Evolutionary conservation across 2,888 invertebrate species (phyloP).

Genomic region (Hydriomena furcata): DNA sequence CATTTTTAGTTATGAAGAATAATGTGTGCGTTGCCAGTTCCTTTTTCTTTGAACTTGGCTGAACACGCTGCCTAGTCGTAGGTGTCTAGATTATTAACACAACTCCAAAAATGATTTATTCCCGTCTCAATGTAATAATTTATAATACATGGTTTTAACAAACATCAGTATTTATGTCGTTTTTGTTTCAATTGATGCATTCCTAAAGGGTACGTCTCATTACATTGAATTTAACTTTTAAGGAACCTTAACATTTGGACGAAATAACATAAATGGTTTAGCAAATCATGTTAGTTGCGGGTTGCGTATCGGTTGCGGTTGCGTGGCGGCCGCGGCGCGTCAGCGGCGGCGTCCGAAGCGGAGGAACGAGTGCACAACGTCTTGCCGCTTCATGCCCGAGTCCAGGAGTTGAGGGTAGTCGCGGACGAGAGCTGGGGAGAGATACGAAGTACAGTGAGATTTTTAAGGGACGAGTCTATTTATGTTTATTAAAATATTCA

Average conservation of each 20-base stretch:
- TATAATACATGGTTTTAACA: too few species aligned
- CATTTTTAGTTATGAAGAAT: neutral
- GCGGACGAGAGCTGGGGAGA: slow-evolving; percentile 65
- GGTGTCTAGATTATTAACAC: too few species aligned
- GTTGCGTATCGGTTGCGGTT: slow-evolving; percentile 39
- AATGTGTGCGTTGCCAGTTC: too few species aligned
- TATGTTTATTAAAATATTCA: too few species aligned
- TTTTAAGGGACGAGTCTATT: neutral
- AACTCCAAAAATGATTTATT: too few species aligned
- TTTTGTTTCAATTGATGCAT: neutral
- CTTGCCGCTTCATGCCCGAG: slow-evolving; percentile 91
- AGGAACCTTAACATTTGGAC: slow-evolving; percentile 68
- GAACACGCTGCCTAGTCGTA: too few species aligned
- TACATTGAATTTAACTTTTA: slow-evolving; percentile 40
- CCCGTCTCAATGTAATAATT: too few species aligned
- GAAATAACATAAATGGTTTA: slow-evolving; percentile 53
- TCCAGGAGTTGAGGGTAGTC: slow-evolving; percentile 82
- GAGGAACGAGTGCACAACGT: slow-evolving; percentile 95
- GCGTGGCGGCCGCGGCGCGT: slow-evolving; percentile 42
- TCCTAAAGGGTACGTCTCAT: slow-evolving; percentile 22
- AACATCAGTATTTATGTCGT: too few species aligned
- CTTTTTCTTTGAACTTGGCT: too few species aligned
- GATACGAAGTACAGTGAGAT: neutral
- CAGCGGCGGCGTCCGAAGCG: slow-evolving; percentile 93
- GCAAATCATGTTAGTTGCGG: slow-evolving; percentile 39